Evolutionary conservation across 2,888 invertebrate genomes (phyloP).

Genomic region (Volucella bombylans): DNA sequence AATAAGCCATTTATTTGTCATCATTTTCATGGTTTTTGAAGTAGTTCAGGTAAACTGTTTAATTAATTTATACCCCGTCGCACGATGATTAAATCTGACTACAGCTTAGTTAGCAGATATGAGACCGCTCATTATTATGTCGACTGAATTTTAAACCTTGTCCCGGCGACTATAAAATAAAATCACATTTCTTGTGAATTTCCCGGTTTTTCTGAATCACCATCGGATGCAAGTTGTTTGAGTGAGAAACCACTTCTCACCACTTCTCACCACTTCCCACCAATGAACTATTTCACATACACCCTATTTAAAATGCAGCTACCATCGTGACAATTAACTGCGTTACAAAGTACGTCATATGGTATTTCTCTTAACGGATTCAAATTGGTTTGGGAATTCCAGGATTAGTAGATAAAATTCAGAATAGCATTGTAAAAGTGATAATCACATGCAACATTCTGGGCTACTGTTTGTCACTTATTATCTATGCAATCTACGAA

Average conservation of each 20-base stretch:
- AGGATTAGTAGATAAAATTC: conserved; percentile 13
- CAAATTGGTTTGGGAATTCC: conserved; percentile 35
- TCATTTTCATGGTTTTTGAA: neutral
- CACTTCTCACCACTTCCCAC: neutral
- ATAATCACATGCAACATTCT: neutral
- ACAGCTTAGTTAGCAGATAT: neutral
- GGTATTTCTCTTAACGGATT: neutral
- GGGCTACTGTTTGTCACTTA: neutral
- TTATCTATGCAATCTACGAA: conserved; percentile 8
- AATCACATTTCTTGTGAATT: conserved; percentile 17
- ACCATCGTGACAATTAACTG: neutral
- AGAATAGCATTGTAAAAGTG: conserved; percentile 7
- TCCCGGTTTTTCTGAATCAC: conserved; percentile 24
- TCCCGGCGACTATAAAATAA: neutral
- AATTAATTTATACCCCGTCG: neutral
- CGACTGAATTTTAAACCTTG: conserved; percentile 8
- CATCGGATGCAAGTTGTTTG: neutral
- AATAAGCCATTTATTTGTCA: no score
- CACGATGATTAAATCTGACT: neutral
- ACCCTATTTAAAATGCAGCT: conserved; percentile 31
- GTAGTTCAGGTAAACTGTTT: neutral
- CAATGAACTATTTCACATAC: conserved; percentile 8
- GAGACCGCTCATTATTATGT: neutral
- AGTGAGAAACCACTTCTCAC: neutral
- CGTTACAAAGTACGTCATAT: neutral